A percentile compares a stretch with the other conserved stretches of the same genome.
phyloP scores from a whole-genome alignment of 1,140 invertebrate species.

The Drosophila trapezifrons region DNA sequence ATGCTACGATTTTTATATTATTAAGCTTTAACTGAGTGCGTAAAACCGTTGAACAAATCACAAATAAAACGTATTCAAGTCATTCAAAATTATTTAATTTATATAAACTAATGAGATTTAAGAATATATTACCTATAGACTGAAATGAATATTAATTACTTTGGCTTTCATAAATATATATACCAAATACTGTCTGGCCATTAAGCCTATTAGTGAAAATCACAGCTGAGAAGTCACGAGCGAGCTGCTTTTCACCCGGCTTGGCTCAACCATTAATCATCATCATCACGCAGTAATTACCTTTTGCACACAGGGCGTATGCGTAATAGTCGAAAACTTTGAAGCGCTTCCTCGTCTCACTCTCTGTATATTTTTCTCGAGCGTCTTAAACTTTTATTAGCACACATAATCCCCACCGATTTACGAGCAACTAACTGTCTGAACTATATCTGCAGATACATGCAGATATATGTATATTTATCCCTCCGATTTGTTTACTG shows the following conservation, averaged over 20 bases:
- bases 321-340: constrained; percentile 59
- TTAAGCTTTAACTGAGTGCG: not conserved
- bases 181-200: not conserved
- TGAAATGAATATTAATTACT: not conserved
- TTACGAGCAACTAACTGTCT: constrained; percentile 69
- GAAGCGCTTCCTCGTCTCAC: constrained; percentile 29
- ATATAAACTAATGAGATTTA: not conserved
- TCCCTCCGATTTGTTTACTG: constrained; percentile 70
- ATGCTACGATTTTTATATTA: not conserved
- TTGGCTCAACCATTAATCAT: constrained; percentile 36
- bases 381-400: constrained; percentile 77
- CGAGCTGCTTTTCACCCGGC: not conserved
- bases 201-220: constrained; percentile 5
- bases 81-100: not conserved
- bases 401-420: constrained; percentile 72
- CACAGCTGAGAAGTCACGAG: constrained; percentile 4
- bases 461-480: constrained; percentile 1
- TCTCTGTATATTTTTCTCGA: constrained; percentile 27
- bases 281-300: constrained; percentile 29
- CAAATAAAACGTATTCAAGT: not conserved
- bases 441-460: constrained; percentile 23
- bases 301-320: constrained; percentile 51
- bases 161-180: not conserved
- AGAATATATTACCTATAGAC: not conserved
- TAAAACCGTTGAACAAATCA: not conserved